phyloP scores from a whole-genome alignment of 2,888 invertebrate species.

The Molorchus minor region DNA sequence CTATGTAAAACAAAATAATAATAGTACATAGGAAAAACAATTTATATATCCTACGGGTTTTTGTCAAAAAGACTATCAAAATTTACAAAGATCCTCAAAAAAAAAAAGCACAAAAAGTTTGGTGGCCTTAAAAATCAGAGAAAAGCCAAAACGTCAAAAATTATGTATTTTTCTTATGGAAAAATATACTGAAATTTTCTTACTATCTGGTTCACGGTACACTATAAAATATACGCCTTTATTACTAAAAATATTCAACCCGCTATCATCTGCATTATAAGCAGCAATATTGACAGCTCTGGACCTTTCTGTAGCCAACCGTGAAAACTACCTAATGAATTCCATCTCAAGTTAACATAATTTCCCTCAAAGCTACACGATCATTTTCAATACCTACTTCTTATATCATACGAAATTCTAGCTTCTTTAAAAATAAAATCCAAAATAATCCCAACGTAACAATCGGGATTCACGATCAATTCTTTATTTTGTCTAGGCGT shows the following conservation, averaged over 20 bases:
- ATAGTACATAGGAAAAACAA: too few relatives aligned
- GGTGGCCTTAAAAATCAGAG: too few relatives aligned
- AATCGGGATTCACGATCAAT: conserved; percentile 59
- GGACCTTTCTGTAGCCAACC: conserved; percentile 30
- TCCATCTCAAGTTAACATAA: background rate
- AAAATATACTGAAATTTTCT: too few relatives aligned
- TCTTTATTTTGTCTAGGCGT: conserved; percentile 42
- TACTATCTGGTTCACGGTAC: conserved; percentile 17
- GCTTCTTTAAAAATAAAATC: conserved; percentile 53
- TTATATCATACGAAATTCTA: conserved; percentile 29
- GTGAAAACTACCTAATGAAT: conserved; percentile 29
- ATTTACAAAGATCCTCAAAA: too few relatives aligned
- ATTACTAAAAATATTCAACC: conserved; percentile 32
- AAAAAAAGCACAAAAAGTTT: too few relatives aligned
- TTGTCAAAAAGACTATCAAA: too few relatives aligned
- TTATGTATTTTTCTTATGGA: too few relatives aligned
- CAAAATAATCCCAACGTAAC: conserved; percentile 57
- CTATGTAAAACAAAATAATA: too few relatives aligned
- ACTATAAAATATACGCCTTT: conserved; percentile 33
- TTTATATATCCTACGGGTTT: too few relatives aligned
- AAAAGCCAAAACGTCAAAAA: too few relatives aligned
- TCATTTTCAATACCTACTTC: conserved; percentile 23
- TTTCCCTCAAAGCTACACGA: too few relatives aligned
- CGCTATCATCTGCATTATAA: conserved; percentile 17
- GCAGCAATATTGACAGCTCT: conserved; percentile 17